Evolutionary conservation across 2,888 invertebrate genomes (phyloP).

Genomic region (Diplolepis rosae): DNA sequence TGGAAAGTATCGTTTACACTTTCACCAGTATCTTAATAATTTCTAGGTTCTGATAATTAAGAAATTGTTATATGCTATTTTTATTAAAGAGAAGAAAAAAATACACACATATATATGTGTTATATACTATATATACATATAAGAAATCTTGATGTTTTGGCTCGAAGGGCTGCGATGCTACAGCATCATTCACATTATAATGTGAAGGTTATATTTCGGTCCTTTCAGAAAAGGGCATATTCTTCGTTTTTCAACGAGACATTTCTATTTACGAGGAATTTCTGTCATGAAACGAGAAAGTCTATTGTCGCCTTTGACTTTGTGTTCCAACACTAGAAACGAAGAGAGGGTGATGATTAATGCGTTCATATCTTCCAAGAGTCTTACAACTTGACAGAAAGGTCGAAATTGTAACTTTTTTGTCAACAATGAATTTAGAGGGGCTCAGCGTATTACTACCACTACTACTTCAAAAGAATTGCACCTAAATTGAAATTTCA

Average conservation of each 20-base stretch:
- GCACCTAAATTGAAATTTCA: conserved; percentile 21
- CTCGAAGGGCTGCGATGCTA: background rate
- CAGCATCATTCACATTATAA: conserved; percentile 15
- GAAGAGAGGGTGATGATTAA: conserved; percentile 38
- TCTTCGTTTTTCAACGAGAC: conserved; percentile 32
- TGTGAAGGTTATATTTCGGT: background rate
- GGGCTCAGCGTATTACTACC: too few species aligned
- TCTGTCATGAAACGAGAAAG: conserved; percentile 29
- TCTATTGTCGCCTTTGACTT: conserved; percentile 25
- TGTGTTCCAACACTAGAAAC: conserved; percentile 30
- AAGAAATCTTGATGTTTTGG: background rate
- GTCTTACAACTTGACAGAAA: conserved; percentile 25
- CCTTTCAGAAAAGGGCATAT: conserved; percentile 4
- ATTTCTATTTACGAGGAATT: conserved; percentile 41
- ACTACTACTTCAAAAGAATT: conserved; percentile 9
- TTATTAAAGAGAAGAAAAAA: too few species aligned
- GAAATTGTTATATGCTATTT: too few species aligned
- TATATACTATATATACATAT: background rate
- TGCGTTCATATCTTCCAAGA: conserved; percentile 12
- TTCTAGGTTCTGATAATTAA: too few species aligned
- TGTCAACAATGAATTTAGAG: conserved; percentile 17
- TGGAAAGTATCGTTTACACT: background rate
- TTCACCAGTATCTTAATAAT: too few species aligned
- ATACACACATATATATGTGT: background rate
- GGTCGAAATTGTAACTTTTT: conserved; percentile 25